Evolutionary conservation across 2,797 vertebrate species (phyloP).

Genomic region (Pterois miles): DNA sequence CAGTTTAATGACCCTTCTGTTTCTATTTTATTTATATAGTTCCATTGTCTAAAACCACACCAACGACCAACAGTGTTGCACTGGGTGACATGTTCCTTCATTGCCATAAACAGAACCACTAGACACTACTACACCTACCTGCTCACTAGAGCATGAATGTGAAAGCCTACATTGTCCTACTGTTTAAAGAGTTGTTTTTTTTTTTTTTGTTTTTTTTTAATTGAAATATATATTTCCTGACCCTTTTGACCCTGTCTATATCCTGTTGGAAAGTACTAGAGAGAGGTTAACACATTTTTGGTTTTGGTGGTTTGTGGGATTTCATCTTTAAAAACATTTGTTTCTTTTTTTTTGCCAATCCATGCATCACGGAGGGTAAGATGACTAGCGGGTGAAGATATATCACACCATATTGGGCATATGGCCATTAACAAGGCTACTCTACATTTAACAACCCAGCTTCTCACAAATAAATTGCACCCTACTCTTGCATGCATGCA

Average conservation of each 20-base stretch:
- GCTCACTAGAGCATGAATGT: neutral
- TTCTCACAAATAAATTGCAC: neutral
- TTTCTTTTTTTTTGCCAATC: neutral
- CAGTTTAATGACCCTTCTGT: no score
- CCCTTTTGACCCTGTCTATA: rapidly evolving
- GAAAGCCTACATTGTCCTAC: neutral
- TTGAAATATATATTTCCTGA: neutral
- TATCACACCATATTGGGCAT: neutral
- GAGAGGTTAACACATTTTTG: neutral
- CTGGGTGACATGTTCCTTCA: neutral
- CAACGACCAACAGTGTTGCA: neutral
- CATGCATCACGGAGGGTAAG: neutral
- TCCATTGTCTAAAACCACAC: neutral
- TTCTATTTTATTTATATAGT: no score
- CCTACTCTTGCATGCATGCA: neutral
- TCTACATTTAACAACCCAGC: neutral
- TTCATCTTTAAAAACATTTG: neutral
- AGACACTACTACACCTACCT: neutral
- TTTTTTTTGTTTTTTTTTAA: neutral
- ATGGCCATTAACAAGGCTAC: neutral
- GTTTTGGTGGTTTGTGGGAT: neutral
- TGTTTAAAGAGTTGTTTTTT: neutral
- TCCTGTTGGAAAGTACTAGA: neutral
- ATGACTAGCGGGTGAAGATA: neutral
- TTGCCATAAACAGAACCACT: neutral